Base-by-base conservation (phyloP, 2,797 vertebrate genomes). In the Phoebastria nigripes region DNA sequence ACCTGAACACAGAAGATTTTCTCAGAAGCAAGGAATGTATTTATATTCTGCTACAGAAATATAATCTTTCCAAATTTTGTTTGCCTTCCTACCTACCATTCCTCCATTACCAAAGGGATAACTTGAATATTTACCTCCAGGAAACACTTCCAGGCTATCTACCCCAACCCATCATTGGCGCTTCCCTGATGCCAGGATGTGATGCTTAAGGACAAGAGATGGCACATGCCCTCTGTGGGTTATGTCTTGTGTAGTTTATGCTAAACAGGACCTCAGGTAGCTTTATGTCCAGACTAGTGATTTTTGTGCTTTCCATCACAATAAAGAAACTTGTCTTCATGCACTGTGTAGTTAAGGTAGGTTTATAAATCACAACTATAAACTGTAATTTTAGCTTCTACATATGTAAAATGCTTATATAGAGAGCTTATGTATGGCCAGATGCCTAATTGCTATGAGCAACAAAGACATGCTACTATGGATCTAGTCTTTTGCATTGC, bases 101-200 rank as follows among this genome's bases (percentile, higher is more conserved):
- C 16, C 44, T 79, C 16, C 25, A 16, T 56, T 51, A 58, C 24
- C 3, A 41, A 83, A 62, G 18, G 18, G 9, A 66, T 17, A 70
- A 70, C 8, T 11, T 24, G 8, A 77, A 28, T 86, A 41, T 2
- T 69, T 65, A 17, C 6, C 21, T 70, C 31, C 20, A 46, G 51
- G 20, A 62, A 65, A 49, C 3, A 12, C 11, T 79, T 54, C 33
- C 61, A 74, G 61, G 18, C n/a, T 65, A 16, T 20, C 15, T 56
- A 51, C 7, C 8, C 20, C 21, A 49, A 26, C 24, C 52, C 31
- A 21, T 35, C 2, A 0, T 8, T 62, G 33, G 20, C 1, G 3
- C 7, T 72, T 61, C 17, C 22, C 22, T 44, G 35, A 26, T 72
- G 35, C 24, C 41, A 72, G 20, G 8, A 26, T 47, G 31, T 12